Percentiles rank a stretch among this genome's conserved stretches.
phyloP scores from a whole-genome alignment of 2,888 invertebrate species.

The Philereme transversata region DNA sequence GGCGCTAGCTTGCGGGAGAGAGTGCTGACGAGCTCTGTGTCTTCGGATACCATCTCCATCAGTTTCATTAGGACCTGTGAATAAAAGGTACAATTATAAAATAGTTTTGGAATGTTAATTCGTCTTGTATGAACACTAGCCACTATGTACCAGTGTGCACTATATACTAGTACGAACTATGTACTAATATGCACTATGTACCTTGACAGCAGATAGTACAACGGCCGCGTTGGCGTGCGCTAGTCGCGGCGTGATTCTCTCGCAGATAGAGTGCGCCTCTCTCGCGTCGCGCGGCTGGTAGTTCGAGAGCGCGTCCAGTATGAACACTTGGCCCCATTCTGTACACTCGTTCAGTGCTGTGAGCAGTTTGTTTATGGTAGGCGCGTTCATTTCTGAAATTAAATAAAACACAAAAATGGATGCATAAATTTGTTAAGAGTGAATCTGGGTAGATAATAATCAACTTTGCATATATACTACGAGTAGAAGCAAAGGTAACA shows the following conservation, averaged over 20 bases:
- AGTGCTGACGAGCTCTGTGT: conserved; percentile 96
- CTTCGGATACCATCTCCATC: conserved; percentile 97
- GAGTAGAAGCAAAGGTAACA: too few species aligned
- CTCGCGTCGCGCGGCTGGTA: conserved; percentile 98
- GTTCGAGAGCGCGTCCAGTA: conserved; percentile 98
- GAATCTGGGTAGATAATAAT: too few species aligned
- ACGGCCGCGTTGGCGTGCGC: conserved; percentile 99
- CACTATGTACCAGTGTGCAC: too few species aligned
- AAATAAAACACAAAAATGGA: conserved; percentile 32
- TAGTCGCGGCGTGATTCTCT: conserved; percentile 97
- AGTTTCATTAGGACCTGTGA: conserved; percentile 96
- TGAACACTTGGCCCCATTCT: conserved; percentile 99
- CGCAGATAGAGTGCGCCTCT: conserved; percentile 99
- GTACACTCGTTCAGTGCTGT: conserved; percentile 99
- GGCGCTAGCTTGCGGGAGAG: conserved; percentile 98
- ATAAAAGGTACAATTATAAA: not conserved
- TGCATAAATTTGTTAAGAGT: too few species aligned
- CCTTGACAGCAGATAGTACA: conserved; percentile 98
- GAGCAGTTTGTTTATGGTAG: conserved; percentile 98
- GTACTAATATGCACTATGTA: conserved; percentile 49
- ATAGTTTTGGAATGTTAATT: too few species aligned
- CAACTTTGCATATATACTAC: too few species aligned
- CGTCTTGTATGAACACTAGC: too few species aligned
- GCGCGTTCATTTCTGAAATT: conserved; percentile 94
- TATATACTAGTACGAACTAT: not conserved